Evolutionary conservation across 92 coral and sea anemone genomes (phyloP), one percentile per base, ranked within the genome.

Genomic region (Diadumene lineata): DNA sequence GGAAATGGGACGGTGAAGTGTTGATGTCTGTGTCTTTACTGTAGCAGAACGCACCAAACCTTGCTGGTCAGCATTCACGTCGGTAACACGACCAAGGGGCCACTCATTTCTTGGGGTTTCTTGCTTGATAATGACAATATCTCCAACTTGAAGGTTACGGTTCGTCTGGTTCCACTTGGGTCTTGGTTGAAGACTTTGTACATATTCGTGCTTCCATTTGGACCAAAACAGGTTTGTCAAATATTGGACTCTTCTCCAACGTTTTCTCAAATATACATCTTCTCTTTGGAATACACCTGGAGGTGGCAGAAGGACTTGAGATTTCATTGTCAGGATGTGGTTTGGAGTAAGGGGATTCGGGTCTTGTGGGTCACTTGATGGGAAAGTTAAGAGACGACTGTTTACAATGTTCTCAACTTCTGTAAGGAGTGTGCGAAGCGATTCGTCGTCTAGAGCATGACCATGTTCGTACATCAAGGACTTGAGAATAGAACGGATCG

Each of bases 331-430:
- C 10, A 64, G 56, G 28, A 77, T 34, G 75, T 67, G 60, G 29
- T 64, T 77, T 22, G 75, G 82, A 33, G 75, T 77, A 9, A 77
- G 25, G 13, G 82, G 82, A 7, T 50, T 53, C 28, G 56, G 2
- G 56, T 77, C 75, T 24, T 19, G 34, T 27, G 75, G 75, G 43
- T 66, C 74, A 23, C 74, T 67, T 6, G 58, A 77, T 48, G 74
- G 82, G 26, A 77, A 69, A 24, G 66, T 77, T 43, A 76, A 61
- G 22, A 55, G 82, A 60, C 75, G 82, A 66, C 56, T 50, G 75
- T 68, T 77, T 17, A 77, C 25, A 25, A 77, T 77, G 55, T 62
- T 31, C 65, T 77, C 55, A 3, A 69, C 63, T 46, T 69, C 75
- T 22, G 75, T 53, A 26, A 69, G 60, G n/a, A 69, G 30, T 21